A percentile compares a stretch with the other conserved stretches of the same genome.
These are phyloP conservation scores for Mastacembelus armatus DNA, from an alignment of 2,797 vertebrate species.

Conservation along the genomic window DNA sequence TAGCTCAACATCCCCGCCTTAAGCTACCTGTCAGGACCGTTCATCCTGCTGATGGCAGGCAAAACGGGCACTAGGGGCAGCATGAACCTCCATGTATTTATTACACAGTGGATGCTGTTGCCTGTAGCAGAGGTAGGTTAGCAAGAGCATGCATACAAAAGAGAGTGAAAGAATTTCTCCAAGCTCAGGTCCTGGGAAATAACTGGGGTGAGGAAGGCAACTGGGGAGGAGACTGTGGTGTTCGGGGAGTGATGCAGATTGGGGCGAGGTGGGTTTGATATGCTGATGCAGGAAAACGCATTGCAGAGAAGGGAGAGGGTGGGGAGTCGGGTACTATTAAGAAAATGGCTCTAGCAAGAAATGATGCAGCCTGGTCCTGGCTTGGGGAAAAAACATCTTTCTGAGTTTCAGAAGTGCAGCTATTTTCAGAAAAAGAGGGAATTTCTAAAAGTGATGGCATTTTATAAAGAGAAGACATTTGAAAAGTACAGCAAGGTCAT, in stretches of 20 bases:
- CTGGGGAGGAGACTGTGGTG: constrained; percentile 22
- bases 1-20: not conserved
- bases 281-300: constrained; percentile 69
- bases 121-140: constrained; percentile 37
- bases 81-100: constrained; percentile 31
- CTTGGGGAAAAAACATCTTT: constrained; percentile 21
- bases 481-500: too few species aligned
- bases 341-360: constrained; percentile 56
- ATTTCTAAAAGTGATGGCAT: too few species aligned
- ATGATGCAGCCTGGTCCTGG: constrained; percentile 1
- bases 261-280: constrained; percentile 38
- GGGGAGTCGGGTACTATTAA: too few species aligned
- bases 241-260: constrained; percentile 32
- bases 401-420: not conserved
- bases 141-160: constrained; percentile 38
- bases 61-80: constrained; percentile 22
- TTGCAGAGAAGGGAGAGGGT: constrained; percentile 27
- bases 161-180: constrained; percentile 35
- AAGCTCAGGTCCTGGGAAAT: constrained; percentile 58
- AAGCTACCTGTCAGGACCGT: constrained; percentile 27
- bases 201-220: constrained; percentile 68
- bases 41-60: constrained; percentile 28
- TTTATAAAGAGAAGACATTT: too few species aligned
- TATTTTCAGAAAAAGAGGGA: not conserved
- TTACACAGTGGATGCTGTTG: constrained; percentile 26